phyloP scores from a whole-genome alignment of 2,797 vertebrate species.

The Distichodus sexfasciatus region DNA sequence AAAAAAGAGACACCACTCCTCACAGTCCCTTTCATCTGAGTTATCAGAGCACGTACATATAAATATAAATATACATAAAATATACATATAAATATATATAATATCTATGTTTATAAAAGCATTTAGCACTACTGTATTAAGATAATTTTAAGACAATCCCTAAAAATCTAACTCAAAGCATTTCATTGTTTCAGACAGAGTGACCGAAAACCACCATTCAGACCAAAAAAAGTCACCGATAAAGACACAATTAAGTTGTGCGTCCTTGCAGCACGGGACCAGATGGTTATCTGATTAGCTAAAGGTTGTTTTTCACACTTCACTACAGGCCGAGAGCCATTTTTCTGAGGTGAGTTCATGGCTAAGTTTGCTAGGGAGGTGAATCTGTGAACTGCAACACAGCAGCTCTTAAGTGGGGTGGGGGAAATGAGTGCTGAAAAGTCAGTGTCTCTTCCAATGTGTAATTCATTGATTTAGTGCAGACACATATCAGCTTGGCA shows the following conservation, averaged over 20 bases:
- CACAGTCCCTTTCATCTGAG: no score
- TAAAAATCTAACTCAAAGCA: background rate
- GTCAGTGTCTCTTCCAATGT: conserved; percentile 26
- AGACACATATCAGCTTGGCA: conserved; percentile 51
- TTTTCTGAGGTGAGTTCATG: conserved; percentile 58
- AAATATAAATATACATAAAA: no score
- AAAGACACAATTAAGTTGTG: conserved; percentile 1
- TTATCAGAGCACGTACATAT: no score
- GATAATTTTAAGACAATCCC: background rate
- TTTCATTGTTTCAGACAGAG: background rate
- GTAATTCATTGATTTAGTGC: conserved; percentile 49
- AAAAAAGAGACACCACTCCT: no score
- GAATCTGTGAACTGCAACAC: conserved; percentile 42
- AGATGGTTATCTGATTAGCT: conserved; percentile 29
- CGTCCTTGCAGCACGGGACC: conserved; percentile 22
- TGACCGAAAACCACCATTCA: background rate
- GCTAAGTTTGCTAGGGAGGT: conserved; percentile 45
- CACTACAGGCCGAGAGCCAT: conserved; percentile 20
- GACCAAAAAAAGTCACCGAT: conserved; percentile 12
- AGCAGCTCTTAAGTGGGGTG: conserved; percentile 27
- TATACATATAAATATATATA: no score
- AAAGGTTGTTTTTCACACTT: conserved; percentile 32
- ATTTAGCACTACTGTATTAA: no score
- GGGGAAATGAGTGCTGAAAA: conserved; percentile 44
- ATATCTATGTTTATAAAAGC: no score